Conservation (phyloP, 1,140 invertebrate genomes). For the Pristionchus pacificus region DNA sequence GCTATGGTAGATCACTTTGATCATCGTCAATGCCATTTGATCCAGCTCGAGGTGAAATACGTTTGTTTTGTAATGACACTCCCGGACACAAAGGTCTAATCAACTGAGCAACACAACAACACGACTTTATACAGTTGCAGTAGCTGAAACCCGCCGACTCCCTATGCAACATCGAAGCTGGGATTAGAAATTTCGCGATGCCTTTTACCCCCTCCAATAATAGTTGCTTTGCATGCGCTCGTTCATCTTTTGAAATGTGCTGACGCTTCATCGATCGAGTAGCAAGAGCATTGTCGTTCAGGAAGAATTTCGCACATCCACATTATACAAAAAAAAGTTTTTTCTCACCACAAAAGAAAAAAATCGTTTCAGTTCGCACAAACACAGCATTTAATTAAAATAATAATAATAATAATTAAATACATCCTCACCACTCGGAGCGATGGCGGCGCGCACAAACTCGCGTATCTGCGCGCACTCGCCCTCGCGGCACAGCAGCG, state of each 20-base stretch:
- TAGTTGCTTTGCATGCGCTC: too few relatives aligned
- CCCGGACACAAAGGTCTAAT: background rate
- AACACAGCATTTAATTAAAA: background rate
- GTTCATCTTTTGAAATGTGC: background rate
- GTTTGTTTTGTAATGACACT: conserved; percentile 15
- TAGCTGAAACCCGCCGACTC: too few relatives aligned
- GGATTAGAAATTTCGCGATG: too few relatives aligned
- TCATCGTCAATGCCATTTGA: background rate
- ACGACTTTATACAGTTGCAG: too few relatives aligned
- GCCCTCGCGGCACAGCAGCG: background rate
- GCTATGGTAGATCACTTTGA: background rate
- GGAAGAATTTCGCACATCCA: background rate
- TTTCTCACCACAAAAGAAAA: too few relatives aligned
- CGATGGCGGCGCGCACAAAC: background rate
- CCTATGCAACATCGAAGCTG: too few relatives aligned
- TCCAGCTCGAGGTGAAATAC: background rate
- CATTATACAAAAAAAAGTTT: too few relatives aligned
- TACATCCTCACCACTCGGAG: background rate
- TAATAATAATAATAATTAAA: background rate
- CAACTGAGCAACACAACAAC: too few relatives aligned
- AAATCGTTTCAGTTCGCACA: too few relatives aligned
- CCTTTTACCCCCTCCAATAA: too few relatives aligned
- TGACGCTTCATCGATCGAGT: background rate
- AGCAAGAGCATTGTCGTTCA: background rate
- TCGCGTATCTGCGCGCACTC: background rate